phyloP scores from a whole-genome alignment of 1,140 invertebrate genomes.

The Calephelis nemesis region DNA sequence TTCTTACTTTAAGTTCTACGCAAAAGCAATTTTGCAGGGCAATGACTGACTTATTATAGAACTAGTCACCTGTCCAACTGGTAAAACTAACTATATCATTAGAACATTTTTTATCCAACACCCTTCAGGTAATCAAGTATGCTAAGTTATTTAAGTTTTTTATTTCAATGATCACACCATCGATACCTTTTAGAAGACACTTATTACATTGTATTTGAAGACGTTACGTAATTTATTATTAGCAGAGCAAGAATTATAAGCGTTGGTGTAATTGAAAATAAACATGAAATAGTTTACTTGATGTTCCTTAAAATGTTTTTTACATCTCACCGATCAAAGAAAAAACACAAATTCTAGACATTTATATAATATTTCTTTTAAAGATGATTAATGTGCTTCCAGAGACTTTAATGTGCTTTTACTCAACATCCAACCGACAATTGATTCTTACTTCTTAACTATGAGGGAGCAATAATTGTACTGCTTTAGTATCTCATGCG shows the following conservation, averaged over 20 bases:
- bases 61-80: too few relatives aligned
- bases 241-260: not conserved
- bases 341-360: not conserved
- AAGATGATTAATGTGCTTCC: constrained; percentile 18
- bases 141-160: too few relatives aligned
- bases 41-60: too few relatives aligned
- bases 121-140: too few relatives aligned
- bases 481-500: constrained; percentile 36
- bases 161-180: too few relatives aligned
- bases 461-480: constrained; percentile 43
- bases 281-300: not conserved
- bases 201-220: not conserved
- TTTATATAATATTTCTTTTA: constrained; percentile 18
- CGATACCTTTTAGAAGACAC: not conserved
- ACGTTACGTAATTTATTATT: not conserved
- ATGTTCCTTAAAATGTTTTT: not conserved
- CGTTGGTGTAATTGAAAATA: not conserved
- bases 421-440: constrained; percentile 9
- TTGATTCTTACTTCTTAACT: constrained; percentile 29
- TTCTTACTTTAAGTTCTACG: too few relatives aligned
- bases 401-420: constrained; percentile 19
- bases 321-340: not conserved
- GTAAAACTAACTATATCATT: too few relatives aligned
- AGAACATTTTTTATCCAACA: too few relatives aligned
- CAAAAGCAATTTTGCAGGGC: too few relatives aligned